Percentiles rank a stretch among this genome's conserved stretches.
Conservation (phyloP, 2,888 invertebrate species). For the Drosophila suboccidentalis region DNA sequence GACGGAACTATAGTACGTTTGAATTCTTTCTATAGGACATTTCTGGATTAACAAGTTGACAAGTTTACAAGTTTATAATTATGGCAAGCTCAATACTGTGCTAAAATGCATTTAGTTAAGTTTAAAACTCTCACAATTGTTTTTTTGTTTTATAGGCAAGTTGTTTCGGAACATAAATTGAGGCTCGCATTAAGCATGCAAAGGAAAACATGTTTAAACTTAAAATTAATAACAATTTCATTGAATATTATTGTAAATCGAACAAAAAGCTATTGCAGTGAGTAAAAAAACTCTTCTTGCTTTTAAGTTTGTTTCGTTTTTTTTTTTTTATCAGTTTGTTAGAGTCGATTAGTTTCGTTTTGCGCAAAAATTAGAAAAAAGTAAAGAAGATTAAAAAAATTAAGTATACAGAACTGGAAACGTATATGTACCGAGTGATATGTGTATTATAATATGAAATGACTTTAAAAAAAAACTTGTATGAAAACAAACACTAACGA, state of each 20-base stretch:
- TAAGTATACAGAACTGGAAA: constrained; percentile 60
- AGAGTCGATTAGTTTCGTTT: constrained; percentile 69
- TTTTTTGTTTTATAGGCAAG: constrained; percentile 56
- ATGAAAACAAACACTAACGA: constrained; percentile 74
- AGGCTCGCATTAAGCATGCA: constrained; percentile 65
- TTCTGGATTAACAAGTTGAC: constrained; percentile 14
- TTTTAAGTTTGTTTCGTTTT: constrained; percentile 41
- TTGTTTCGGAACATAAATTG: constrained; percentile 59
- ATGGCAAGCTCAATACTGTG: constrained; percentile 78
- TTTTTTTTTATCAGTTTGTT: constrained; percentile 44
- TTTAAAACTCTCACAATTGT: constrained; percentile 54
- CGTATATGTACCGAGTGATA: constrained; percentile 54
- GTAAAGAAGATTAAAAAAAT: constrained; percentile 61
- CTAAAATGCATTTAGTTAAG: constrained; percentile 26
- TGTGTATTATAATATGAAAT: constrained; percentile 61
- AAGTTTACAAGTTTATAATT: constrained; percentile 45
- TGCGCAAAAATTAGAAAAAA: constrained; percentile 70
- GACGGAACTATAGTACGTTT: constrained; percentile 69
- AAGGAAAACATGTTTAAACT: constrained; percentile 49
- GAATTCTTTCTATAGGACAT: constrained; percentile 27
- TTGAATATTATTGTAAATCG: constrained; percentile 32
- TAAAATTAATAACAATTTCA: constrained; percentile 58
- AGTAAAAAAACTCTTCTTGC: constrained; percentile 83
- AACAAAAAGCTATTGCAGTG: constrained; percentile 74
- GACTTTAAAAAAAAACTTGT: constrained; percentile 44